A percentile compares a stretch with the other conserved stretches of the same genome.
Conservation (phyloP, 2,888 invertebrate species). For the Thyatira batis region DNA sequence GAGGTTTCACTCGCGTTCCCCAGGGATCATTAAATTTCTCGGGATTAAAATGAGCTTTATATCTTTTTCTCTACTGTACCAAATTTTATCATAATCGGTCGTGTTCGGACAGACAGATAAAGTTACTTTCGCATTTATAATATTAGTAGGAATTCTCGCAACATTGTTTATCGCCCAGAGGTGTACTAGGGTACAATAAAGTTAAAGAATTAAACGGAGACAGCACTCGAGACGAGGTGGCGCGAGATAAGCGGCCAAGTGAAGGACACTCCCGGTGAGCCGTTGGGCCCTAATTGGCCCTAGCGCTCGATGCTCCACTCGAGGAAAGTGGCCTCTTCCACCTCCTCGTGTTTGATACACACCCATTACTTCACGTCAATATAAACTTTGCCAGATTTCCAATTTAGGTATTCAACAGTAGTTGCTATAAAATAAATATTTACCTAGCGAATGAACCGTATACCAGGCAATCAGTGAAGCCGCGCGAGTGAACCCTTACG, state of each 20-base stretch:
- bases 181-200: not conserved
- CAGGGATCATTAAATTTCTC: too few relatives aligned
- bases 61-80: too few relatives aligned
- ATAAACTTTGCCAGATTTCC: not conserved
- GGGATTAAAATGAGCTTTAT: too few relatives aligned
- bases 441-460: constrained; percentile 4
- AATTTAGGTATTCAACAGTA: not conserved
- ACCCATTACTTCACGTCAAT: constrained; percentile 19
- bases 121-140: not conserved
- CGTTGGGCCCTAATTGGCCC: constrained; percentile 40
- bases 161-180: not conserved
- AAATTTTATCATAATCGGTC: too few relatives aligned
- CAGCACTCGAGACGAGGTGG: constrained; percentile 1
- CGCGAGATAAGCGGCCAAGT: constrained; percentile 8
- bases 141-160: not conserved
- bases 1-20: too few relatives aligned
- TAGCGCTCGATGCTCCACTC: constrained; percentile 36
- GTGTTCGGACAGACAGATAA: too few relatives aligned
- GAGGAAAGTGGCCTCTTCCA: constrained; percentile 19
- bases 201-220: not conserved
- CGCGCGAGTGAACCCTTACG: constrained; percentile 27
- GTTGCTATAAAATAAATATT: not conserved
- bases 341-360: constrained; percentile 32
- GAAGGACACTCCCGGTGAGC: constrained; percentile 14
- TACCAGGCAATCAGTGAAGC: constrained; percentile 33